A percentile compares a stretch with the other conserved stretches of the same genome.
Conservation (phyloP, 2,888 invertebrate species). For the Encarsia formosa region DNA sequence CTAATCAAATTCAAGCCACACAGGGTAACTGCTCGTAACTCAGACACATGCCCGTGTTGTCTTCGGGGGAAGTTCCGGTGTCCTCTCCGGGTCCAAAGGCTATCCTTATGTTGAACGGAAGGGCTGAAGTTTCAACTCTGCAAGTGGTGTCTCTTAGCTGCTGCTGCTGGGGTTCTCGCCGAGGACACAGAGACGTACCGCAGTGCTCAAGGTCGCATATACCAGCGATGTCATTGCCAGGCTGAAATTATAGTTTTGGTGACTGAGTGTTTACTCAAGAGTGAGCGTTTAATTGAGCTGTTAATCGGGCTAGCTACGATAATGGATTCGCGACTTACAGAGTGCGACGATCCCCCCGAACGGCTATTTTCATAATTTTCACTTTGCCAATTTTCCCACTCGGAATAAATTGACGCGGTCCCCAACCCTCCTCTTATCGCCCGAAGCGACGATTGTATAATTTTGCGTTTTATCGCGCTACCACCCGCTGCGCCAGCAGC, state of each 20-base stretch:
- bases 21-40: slow-evolving; percentile 71
- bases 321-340: no score
- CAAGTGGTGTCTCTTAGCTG: slow-evolving; percentile 50
- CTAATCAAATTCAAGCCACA: slow-evolving; percentile 38
- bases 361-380: background rate
- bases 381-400: background rate
- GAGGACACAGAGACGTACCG: slow-evolving; percentile 65
- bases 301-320: slow-evolving; percentile 15
- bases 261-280: no score
- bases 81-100: slow-evolving; percentile 72
- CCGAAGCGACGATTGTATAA: no score
- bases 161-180: background rate
- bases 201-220: slow-evolving; percentile 77
- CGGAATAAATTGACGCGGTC: no score
- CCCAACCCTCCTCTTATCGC: no score
- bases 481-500: no score
- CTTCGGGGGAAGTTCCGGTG: slow-evolving; percentile 61
- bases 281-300: slow-evolving; percentile 22
- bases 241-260: slow-evolving; percentile 54
- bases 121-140: slow-evolving; percentile 69
- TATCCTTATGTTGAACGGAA: slow-evolving; percentile 74
- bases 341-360: background rate
- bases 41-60: slow-evolving; percentile 78
- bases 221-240: slow-evolving; percentile 58
- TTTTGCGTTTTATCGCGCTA: no score